These are phyloP conservation scores for Trissolcus brochymenae DNA, from an alignment of 2,888 invertebrate species.

Conservation along the genomic window DNA sequence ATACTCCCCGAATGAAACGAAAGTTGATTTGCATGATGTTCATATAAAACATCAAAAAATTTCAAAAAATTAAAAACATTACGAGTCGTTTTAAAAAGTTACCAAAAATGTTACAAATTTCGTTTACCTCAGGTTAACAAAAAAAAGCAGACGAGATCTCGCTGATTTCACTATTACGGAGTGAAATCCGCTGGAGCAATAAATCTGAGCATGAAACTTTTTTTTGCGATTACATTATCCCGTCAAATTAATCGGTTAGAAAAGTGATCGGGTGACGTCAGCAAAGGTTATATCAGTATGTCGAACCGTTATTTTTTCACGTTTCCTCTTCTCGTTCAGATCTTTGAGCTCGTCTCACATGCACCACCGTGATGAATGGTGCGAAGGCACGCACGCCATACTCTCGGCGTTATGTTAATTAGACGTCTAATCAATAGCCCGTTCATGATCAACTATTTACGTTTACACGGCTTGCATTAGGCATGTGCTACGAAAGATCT, in stretches of 20 bases:
- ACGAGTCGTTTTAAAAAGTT: too few species aligned
- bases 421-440: conserved; percentile 66
- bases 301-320: conserved; percentile 51
- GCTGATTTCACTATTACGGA: too few species aligned
- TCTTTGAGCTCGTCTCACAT: conserved; percentile 53
- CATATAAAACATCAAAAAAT: too few species aligned
- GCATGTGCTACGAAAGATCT: conserved; percentile 39
- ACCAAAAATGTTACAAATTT: too few species aligned
- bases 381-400: conserved; percentile 61
- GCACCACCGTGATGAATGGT: conserved; percentile 64
- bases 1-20: not conserved
- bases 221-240: conserved; percentile 17
- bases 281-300: conserved; percentile 44
- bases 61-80: too few species aligned
- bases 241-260: conserved; percentile 19
- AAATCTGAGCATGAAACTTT: not conserved
- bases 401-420: conserved; percentile 66
- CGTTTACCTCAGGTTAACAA: too few species aligned
- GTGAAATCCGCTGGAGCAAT: too few species aligned
- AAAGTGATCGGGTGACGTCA: conserved; percentile 39
- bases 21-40: too few species aligned
- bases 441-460: conserved; percentile 59
- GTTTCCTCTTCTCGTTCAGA: conserved; percentile 48
- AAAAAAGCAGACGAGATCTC: too few species aligned
- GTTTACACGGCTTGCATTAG: conserved; percentile 42